These are phyloP conservation scores for Beris chalybata DNA, from an alignment of 2,888 invertebrate genomes.

Conservation along the genomic window DNA sequence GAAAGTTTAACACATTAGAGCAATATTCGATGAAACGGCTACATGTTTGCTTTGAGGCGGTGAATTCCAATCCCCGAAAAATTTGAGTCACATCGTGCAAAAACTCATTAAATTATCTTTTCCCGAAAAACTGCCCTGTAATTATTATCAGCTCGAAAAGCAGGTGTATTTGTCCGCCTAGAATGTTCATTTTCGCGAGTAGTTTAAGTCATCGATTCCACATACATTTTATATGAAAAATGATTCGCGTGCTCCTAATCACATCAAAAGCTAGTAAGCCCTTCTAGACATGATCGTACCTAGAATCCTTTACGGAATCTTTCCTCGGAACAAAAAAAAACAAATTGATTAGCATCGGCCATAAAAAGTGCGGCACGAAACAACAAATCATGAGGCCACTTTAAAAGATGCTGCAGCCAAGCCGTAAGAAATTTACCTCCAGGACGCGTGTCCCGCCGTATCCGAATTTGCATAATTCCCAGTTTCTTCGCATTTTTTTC, in stretches of 20 bases:
- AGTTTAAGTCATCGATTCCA: too few relatives aligned
- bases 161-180: neutral
- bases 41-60: too few relatives aligned
- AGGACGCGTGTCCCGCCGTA: conserved; percentile 39
- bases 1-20: too few relatives aligned
- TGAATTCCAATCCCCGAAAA: too few relatives aligned
- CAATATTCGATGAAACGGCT: too few relatives aligned
- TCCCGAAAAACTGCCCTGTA: too few relatives aligned
- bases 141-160: neutral
- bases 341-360: conserved; percentile 37
- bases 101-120: too few relatives aligned
- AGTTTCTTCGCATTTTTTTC: conserved; percentile 24
- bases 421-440: conserved; percentile 30
- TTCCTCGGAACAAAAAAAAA: conserved; percentile 22
- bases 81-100: too few relatives aligned
- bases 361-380: conserved; percentile 33
- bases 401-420: conserved; percentile 22
- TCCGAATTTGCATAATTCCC: conserved; percentile 38
- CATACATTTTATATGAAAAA: too few relatives aligned
- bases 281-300: conserved; percentile 17
- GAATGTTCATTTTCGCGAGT: too few relatives aligned
- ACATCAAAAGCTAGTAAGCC: conserved; percentile 26
- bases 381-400: conserved; percentile 36
- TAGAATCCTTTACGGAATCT: conserved; percentile 23
- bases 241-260: conserved; percentile 35